Evolutionary conservation across 1,140 invertebrate species (phyloP).

Genomic region (Tetraneura akinire): DNA sequence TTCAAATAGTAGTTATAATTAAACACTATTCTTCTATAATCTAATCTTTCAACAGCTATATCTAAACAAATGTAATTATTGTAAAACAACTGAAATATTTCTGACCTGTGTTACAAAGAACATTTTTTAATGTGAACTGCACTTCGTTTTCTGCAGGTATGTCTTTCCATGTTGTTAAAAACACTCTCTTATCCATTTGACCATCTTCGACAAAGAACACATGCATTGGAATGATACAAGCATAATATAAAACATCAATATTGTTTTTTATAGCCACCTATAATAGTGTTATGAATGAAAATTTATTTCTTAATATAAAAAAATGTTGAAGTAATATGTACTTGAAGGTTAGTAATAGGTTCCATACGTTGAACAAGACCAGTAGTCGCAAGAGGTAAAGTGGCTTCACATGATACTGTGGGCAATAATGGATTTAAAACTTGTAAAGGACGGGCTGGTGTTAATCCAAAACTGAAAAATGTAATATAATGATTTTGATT

Average conservation of each 20-base stretch:
- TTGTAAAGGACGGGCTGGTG: constrained; percentile 79
- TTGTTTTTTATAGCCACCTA: constrained; percentile 98
- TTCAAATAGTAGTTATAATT: no score
- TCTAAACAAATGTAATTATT: background rate
- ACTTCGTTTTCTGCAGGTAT: constrained; percentile 98
- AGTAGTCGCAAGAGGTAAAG: constrained; percentile 74
- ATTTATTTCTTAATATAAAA: background rate
- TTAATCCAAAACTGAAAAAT: constrained; percentile 93
- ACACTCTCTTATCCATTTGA: constrained; percentile 95
- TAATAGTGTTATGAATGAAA: constrained; percentile 55
- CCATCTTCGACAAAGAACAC: constrained; percentile 95
- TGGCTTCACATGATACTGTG: constrained; percentile 78
- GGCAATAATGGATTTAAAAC: constrained; percentile 80
- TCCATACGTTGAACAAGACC: constrained; percentile 98
- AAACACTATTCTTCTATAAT: no score
- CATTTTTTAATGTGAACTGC: constrained; percentile 61
- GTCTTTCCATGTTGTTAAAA: constrained; percentile 98
- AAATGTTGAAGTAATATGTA: constrained; percentile 56
- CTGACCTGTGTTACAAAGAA: constrained; percentile 66
- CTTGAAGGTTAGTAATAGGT: constrained; percentile 92
- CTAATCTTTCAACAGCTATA: no score
- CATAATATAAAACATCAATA: constrained; percentile 98
- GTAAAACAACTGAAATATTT: constrained; percentile 5
- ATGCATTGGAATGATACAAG: constrained; percentile 89
- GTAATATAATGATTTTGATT: background rate